Base-by-base conservation (phyloP, 1,140 invertebrate genomes). In the Nephotettix cincticeps region DNA sequence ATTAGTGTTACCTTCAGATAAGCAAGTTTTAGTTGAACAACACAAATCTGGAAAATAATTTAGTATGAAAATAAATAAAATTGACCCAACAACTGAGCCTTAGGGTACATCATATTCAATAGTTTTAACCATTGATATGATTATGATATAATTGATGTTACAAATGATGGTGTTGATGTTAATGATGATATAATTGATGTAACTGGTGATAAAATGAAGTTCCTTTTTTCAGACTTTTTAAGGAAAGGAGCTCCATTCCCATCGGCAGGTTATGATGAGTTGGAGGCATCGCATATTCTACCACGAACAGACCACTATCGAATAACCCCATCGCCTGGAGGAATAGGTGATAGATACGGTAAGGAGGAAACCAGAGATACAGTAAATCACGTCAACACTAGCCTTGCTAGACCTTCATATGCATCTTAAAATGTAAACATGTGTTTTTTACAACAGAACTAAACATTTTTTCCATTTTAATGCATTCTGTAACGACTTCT, bases 301-400 rank as follows among this genome's bases (percentile, higher is more conserved):
- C 88, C 88, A 78, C 83, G 88, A 72, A 84, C 86, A 73, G 88
- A 91, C 78, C 87, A 89, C 79, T 92, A 91, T 81, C 84, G 88
- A 69, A 85, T 90, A 73, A 89, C 90, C 72, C 86, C 89, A 40
- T 88, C 89, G 75, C 87, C 90, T 17, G 89, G 88, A 69, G 86
- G 85, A 45, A 84, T 87, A 70, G 84, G 76, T 23, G 86, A 88
- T 77, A 84, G 86, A 81, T 89, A 89, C 81, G 86, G 87, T 88
- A 81, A 77, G 72, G 58, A 3, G 21, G n/a, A n/a, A n/a, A n/a
- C n/a, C 40, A 11, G 9, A 43, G n/a, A 9, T 43, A 11, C n/a
- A 43, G 9, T 43, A 11, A n/a, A n/a, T 43, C 9, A 43, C n/a
- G 40, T 43, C 9, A 43, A 43, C n/a, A 43, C n/a, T 43, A 43